Base-by-base conservation (phyloP, 2,888 invertebrate species). In the Tortrix viridana region DNA sequence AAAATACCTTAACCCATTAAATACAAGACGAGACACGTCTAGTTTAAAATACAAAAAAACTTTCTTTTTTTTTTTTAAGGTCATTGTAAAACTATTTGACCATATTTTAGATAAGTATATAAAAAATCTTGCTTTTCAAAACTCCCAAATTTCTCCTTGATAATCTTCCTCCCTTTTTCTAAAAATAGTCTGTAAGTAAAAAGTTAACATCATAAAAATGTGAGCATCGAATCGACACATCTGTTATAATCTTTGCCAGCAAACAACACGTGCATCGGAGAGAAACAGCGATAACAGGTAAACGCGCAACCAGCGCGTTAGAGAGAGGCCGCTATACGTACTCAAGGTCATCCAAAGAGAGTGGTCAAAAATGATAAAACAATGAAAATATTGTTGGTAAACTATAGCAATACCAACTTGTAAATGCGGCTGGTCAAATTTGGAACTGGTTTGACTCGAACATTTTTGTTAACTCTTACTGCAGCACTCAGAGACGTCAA, bases 341-440 rank as follows among this genome's bases (percentile, higher is more conserved):
- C 81, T 74, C 89, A 88, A 89, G 89, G 88, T 87, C 70, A 86
- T 76, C 74, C 74, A 77, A 86, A 82, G 85, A 84, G 85, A 85
- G 84, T 67, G 73, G 79, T 76, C 76, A 78, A 78, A 82, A 87
- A 81, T 85, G 82, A 81, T 75, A 84, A 82, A 85, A 85, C 80
- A 80, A 71, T 74, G 77, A 79, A 78, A 80, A 77, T 76, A 76
- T 79, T 78, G 81, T 84, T 80, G 69, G 74, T 74, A 70, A 78
- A 77, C 69, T 76, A 73, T 74, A 43, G 6, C 32, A 43, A 26
- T 54, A 49, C 47, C 20, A 57, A 57, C 2, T 41, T 46, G 14
- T 37, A 18, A 16, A 14, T 38, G 44, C 61, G 3, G 6, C 18
- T 46, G 56, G 23, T 5, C 0, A 52, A 57, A 41, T 22, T 38